Percentiles rank a stretch among this genome's conserved stretches.
These are phyloP conservation scores for Amblyteles armatorius DNA, from an alignment of 2,888 invertebrate genomes.

Conservation along the genomic window DNA sequence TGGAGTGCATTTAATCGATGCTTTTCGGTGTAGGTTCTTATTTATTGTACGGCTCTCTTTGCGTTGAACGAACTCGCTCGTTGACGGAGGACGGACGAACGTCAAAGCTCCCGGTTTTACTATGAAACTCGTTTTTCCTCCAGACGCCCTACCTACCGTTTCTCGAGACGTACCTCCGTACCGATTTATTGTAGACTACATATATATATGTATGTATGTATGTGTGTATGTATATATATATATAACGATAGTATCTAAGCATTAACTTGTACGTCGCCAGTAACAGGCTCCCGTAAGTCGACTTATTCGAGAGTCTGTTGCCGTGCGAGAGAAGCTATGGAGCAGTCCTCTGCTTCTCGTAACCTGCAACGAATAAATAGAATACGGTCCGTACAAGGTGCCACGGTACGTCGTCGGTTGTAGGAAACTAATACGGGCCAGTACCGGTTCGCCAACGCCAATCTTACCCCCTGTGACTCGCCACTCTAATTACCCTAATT, in stretches of 20 bases:
- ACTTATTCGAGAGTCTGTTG: conserved; percentile 34
- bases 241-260: conserved; percentile 21
- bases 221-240: neutral
- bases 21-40: too few relatives aligned
- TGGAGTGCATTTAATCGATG: neutral
- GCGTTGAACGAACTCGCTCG: conserved; percentile 14
- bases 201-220: neutral
- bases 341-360: conserved; percentile 1
- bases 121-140: conserved; percentile 57
- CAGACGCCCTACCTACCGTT: conserved; percentile 33
- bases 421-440: conserved; percentile 15
- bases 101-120: conserved; percentile 58
- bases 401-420: neutral
- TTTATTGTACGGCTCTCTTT: conserved; percentile 3
- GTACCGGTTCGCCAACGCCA: conserved; percentile 67
- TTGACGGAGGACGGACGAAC: conserved; percentile 33
- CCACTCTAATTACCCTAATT: conserved; percentile 68
- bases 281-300: conserved; percentile 14
- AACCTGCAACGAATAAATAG: neutral
- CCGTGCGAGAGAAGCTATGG: conserved; percentile 6
- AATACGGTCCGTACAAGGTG: conserved; percentile 14
- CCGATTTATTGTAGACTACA: too few relatives aligned
- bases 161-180: conserved; percentile 36
- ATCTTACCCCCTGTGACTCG: conserved; percentile 66
- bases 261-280: conserved; percentile 29